Percentiles rank a stretch among this genome's conserved stretches.
Conservation (phyloP, 2,113 vertebrate genomes). For the Progne subis region DNA sequence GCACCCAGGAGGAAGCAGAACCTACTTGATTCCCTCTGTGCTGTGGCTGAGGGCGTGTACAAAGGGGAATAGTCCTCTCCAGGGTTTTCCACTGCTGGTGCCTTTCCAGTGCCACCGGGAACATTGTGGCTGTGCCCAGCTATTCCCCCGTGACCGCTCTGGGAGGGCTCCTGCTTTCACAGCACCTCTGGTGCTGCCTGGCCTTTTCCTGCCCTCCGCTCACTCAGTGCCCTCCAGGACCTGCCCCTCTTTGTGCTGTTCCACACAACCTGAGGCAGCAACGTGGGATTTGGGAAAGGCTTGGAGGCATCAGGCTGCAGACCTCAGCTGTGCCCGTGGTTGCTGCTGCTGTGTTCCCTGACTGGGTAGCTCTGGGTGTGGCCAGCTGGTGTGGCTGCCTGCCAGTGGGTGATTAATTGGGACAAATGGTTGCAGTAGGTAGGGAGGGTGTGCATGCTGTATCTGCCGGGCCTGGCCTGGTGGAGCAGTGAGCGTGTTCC, state of each 20-base stretch:
- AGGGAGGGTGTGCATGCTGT: neutral
- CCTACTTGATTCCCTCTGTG: neutral
- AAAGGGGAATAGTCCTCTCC: neutral
- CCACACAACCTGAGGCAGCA: neutral
- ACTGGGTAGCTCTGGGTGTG: neutral
- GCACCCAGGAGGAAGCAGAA: constrained; percentile 35
- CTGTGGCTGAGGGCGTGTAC: neutral
- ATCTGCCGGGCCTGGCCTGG: neutral
- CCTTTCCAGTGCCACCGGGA: neutral
- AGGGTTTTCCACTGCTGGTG: neutral
- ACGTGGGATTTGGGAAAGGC: accelerated
- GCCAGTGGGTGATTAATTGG: neutral
- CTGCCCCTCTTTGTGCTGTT: neutral
- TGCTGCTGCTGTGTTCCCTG: neutral
- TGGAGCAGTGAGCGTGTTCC: neutral
- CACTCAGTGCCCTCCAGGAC: neutral
- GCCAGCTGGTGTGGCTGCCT: neutral
- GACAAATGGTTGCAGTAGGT: neutral
- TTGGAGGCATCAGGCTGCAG: neutral
- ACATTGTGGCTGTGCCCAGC: neutral
- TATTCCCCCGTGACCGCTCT: accelerated
- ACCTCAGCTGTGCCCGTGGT: neutral
- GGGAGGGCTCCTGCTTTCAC: neutral
- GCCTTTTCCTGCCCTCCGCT: neutral
- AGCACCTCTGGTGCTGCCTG: neutral